Base-by-base conservation (phyloP, 2,888 invertebrate species). In the Hipparchia semele region DNA sequence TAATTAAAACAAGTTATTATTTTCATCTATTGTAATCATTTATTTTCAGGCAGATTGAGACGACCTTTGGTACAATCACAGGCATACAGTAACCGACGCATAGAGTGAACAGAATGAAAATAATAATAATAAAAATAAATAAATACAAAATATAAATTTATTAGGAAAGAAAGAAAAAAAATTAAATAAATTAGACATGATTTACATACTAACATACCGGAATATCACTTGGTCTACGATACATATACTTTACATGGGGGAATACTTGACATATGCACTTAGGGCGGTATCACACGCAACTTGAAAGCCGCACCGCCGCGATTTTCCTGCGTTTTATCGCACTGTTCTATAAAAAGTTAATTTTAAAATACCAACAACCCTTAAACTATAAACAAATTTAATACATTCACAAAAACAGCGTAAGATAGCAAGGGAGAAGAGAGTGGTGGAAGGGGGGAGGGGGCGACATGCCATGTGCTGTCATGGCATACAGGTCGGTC, bases 261-360 rank as follows among this genome's bases (percentile, higher is more conserved):
- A 67, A 58, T 67, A 58, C 67, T 67, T 67, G 13, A 56, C 45
- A 39, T 66, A 10, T 33, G 59, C 51, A 53, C 45, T 12, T 23
- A 49, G 59, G 39, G 33, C 33, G 59, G 65, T 68, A 69, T n/a
- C 76, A 75, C 75, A 74, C 59, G 73, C 7, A 4, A 6, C 49
- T 4, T 8, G 39, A 2, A 39, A n/a, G n/a, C n/a, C n/a, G n/a
- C n/a, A n/a, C n/a, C n/a, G n/a, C n/a, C n/a, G n/a, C n/a, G n/a
- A n/a, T n/a, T 39, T 39, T 39, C 39, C 39, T 39, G 39, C 39
- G 39, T 39, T 39, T 39, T 39, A 5, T 39, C 39, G 5, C 39
- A 39, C 1, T 39, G 2, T 39, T 5, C 39, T 39, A 39, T 39
- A 39, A 2, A 5, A 39, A 5, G 39, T 39, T 39, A 39, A 39